A percentile compares a stretch with the other conserved stretches of the same genome.
phyloP scores from a whole-genome alignment of 2,888 invertebrate genomes.

The Lasioglossum leucozonium region DNA sequence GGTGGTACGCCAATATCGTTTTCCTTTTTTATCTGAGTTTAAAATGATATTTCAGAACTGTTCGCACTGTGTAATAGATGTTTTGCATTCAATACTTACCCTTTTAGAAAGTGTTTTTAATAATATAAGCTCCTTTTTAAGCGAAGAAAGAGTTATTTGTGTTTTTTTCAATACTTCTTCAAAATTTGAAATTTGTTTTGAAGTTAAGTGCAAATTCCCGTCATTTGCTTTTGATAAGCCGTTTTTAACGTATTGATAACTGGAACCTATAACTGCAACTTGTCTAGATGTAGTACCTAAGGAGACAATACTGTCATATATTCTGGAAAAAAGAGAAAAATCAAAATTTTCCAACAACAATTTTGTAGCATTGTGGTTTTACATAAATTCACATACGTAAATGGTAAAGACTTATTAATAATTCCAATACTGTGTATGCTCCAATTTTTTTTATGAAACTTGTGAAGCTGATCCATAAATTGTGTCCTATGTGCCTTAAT shows the following conservation, averaged over 20 bases:
- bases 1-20: constrained; percentile 71
- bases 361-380: not conserved
- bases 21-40: constrained; percentile 70
- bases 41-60: constrained; percentile 27
- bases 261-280: constrained; percentile 86
- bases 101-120: constrained; percentile 68
- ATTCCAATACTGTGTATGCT: constrained; percentile 81
- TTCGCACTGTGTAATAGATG: constrained; percentile 2
- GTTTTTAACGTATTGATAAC: constrained; percentile 85
- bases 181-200: constrained; percentile 62
- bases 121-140: constrained; percentile 69
- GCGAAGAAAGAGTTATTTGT: constrained; percentile 55
- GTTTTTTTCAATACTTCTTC: constrained; percentile 68
- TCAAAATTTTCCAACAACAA: not conserved
- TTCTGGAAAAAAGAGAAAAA: constrained; percentile 83
- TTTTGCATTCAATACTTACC: constrained; percentile 53
- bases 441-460: constrained; percentile 87
- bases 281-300: constrained; percentile 87
- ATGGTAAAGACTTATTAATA: constrained; percentile 67
- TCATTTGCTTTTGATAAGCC: constrained; percentile 59
- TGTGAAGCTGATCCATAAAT: constrained; percentile 86
- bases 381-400: constrained; percentile 66
- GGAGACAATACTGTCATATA: constrained; percentile 86
- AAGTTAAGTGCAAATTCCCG: constrained; percentile 46
- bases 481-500: constrained; percentile 87